Percentiles rank a stretch among this genome's conserved stretches.
Conservation (phyloP, 2,113 vertebrate species). For the Ophthalmolycus amberensis region DNA sequence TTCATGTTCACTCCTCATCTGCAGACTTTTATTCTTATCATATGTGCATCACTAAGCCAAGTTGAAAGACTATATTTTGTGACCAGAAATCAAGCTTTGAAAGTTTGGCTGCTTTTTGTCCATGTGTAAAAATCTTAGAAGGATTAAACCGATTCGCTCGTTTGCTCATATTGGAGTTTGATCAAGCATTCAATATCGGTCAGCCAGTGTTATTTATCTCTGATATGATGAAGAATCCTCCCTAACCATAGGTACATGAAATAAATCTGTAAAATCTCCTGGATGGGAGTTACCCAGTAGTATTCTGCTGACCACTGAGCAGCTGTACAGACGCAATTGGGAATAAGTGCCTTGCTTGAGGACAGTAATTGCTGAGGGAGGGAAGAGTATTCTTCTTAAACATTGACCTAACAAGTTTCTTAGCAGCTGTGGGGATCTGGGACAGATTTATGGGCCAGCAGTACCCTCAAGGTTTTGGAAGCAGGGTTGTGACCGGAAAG, state of each 20-base stretch:
- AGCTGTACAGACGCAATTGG: conserved; percentile 26
- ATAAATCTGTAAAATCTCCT: not conserved
- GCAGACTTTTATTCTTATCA: conserved; percentile 48
- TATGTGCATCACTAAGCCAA: conserved; percentile 41
- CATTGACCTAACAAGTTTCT: conserved; percentile 44
- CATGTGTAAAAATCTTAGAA: not conserved
- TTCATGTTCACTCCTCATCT: conserved; percentile 40
- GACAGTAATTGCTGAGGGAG: conserved; percentile 51
- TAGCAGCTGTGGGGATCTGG: conserved; percentile 40
- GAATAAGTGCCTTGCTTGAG: conserved; percentile 41
- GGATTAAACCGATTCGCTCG: not conserved
- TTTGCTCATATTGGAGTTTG: conserved; percentile 9
- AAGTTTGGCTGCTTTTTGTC: conserved; percentile 14
- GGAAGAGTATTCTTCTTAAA: conserved; percentile 38
- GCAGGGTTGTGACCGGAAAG: conserved; percentile 41
- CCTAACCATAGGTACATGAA: not conserved
- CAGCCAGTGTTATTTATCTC: not conserved
- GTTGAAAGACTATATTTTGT: conserved; percentile 19
- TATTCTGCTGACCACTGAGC: conserved; percentile 10
- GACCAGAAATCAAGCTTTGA: conserved; percentile 32
- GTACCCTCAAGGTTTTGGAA: conserved; percentile 45
- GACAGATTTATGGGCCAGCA: conserved; percentile 51
- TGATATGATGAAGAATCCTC: conserved; percentile 4
- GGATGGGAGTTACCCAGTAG: conserved; percentile 1
- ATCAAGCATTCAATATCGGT: not conserved